Base-by-base conservation (phyloP, 1,140 invertebrate genomes). In the Pachypsylla venusta region DNA sequence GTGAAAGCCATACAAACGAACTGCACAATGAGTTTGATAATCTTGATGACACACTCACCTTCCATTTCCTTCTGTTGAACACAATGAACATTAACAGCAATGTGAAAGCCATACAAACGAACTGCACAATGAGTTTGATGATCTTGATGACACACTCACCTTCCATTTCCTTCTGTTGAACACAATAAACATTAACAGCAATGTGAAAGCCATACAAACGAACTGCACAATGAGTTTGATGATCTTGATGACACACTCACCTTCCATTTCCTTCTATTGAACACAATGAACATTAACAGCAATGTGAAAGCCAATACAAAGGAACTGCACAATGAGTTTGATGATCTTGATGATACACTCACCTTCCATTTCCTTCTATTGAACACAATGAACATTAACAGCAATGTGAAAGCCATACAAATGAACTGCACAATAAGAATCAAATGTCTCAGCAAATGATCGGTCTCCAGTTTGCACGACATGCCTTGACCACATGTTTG, bases 361-460 rank as follows among this genome's bases (percentile, higher is more conserved):
- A 66, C 65, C 62, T 66, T 66, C 58, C 62, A 66, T 61, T 66
- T 66, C 30, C 65, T 63, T 57, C 61, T 65, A 19, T 59, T 60
- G 58, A 66, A 66, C 25, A 66, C 63, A 26, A 66, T 24, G 12
- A 63, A 53, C 19, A 56, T 64, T 19, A 61, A 39, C 20, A 62
- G 28, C 4, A 64, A 25, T 20, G 62, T 64, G 55, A 61, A 28
- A 25, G 57, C 53, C 54, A 66, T 65, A 19, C 60, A 59, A 19
- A 60, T 40, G 4, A 61, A 16, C 53, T 66, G 65, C 26, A 60
- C 56, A 19, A 59, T 54, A 3, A 64, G 56, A 20, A 66, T 58
- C 24, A 60, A 16, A 28, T 63, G 61, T 20, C 64, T 54, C 22
- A 66, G 57, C 24, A 59, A 59, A 20, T 62, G 24, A 25, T 64